Evolutionary conservation across 2,113 vertebrate species (phyloP).

Genomic region (Dromaius novaehollandiae): DNA sequence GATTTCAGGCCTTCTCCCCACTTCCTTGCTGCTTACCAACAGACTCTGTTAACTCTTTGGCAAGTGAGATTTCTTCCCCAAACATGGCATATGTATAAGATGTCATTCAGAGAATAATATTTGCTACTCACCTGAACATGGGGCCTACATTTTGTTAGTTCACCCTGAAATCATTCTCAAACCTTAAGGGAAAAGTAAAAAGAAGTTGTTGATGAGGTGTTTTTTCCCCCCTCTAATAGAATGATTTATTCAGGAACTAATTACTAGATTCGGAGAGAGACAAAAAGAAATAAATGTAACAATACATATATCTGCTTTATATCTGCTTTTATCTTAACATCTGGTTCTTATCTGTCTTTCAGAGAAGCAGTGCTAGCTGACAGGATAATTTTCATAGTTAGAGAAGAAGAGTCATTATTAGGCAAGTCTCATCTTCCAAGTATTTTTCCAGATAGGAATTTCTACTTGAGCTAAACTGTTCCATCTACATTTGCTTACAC

Average conservation of each 20-base stretch:
- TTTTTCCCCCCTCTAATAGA: neutral
- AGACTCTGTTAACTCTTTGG: neutral
- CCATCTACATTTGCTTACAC: neutral
- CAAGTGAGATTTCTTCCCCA: neutral
- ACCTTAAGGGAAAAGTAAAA: constrained; percentile 1
- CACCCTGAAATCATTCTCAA: neutral
- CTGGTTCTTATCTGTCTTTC: neutral
- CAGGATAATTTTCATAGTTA: neutral
- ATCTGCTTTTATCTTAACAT: neutral
- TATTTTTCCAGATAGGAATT: constrained; percentile 16
- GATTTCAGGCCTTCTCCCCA: neutral
- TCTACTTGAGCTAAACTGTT: neutral
- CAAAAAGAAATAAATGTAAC: neutral
- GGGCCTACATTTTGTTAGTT: neutral
- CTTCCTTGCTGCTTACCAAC: neutral
- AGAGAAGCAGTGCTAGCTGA: neutral
- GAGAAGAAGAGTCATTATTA: neutral
- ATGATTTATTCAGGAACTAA: constrained; percentile 13
- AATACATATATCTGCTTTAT: neutral
- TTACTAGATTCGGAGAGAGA: neutral
- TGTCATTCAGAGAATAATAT: neutral
- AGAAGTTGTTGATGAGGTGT: neutral
- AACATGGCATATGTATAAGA: neutral
- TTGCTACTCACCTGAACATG: neutral
- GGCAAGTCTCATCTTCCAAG: neutral